These are phyloP conservation scores for Sinelater perroti DNA, from an alignment of 2,888 invertebrate species.

Conservation along the genomic window DNA sequence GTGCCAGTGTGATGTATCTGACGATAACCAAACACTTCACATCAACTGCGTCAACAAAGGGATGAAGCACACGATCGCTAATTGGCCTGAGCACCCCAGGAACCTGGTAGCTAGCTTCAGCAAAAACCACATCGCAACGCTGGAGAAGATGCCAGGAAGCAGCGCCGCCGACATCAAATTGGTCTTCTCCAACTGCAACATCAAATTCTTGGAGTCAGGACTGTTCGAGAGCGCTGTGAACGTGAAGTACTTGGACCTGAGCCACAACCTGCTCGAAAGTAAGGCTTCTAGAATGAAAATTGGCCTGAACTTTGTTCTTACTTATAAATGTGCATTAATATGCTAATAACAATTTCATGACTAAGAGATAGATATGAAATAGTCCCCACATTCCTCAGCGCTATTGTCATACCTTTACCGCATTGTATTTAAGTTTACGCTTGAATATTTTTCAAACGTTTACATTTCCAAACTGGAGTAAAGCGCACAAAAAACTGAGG, in stretches of 20 bases:
- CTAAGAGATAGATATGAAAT: no score
- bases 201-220: constrained; percentile 63
- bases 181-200: constrained; percentile 64
- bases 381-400: no score
- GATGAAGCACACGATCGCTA: constrained; percentile 51
- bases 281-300: no score
- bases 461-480: no score
- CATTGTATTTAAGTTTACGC: no score
- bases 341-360: no score
- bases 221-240: constrained; percentile 64
- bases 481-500: no score
- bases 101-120: constrained; percentile 66
- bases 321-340: no score
- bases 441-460: no score
- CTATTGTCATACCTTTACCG: no score
- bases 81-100: constrained; percentile 55
- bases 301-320: no score
- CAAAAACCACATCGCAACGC: constrained; percentile 64
- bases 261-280: constrained; percentile 67
- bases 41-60: constrained; percentile 51
- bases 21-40: constrained; percentile 43
- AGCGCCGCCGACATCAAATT: constrained; percentile 63
- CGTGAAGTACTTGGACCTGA: constrained; percentile 66
- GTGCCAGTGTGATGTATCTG: constrained; percentile 49
- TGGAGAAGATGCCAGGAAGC: constrained; percentile 61